phyloP scores from a whole-genome alignment of 2,888 invertebrate genomes.

The Folsomia manolachei region DNA sequence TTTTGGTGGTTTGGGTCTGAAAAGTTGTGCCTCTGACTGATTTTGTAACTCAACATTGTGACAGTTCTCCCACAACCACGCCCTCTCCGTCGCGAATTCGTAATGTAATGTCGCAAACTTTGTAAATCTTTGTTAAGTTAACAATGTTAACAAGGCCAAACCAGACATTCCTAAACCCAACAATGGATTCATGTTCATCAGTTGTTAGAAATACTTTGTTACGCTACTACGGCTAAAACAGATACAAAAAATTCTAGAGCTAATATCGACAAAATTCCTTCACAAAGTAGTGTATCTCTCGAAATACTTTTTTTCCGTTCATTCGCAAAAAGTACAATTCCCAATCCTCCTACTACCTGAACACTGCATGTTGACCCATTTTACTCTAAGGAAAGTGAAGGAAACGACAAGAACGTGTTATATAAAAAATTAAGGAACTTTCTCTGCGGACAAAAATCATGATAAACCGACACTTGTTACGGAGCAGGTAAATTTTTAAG shows the following conservation, averaged over 20 bases:
- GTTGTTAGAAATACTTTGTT: too few species aligned
- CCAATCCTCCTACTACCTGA: too few species aligned
- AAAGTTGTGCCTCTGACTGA: constrained; percentile 14
- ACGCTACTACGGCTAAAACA: not conserved
- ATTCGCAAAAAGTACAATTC: not conserved
- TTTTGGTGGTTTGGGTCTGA: not conserved
- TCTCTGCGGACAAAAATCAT: not conserved
- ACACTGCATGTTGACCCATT: too few species aligned
- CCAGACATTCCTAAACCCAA: too few species aligned
- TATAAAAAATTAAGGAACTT: constrained; percentile 1
- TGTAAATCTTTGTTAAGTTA: too few species aligned
- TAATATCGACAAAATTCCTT: constrained; percentile 9
- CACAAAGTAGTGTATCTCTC: not conserved
- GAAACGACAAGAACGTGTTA: not conserved
- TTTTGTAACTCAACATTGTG: constrained; percentile 13
- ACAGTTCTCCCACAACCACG: not conserved
- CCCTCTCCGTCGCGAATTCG: not conserved
- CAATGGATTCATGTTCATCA: too few species aligned
- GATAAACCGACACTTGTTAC: not conserved
- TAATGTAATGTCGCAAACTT: not conserved
- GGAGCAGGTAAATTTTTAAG: constrained; percentile 1
- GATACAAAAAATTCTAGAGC: not conserved
- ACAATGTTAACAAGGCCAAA: too few species aligned
- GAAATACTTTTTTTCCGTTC: not conserved
- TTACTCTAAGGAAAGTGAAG: not conserved